Evolutionary conservation across 2,797 vertebrate species (phyloP).

Genomic region (Sphenodon punctatus): DNA sequence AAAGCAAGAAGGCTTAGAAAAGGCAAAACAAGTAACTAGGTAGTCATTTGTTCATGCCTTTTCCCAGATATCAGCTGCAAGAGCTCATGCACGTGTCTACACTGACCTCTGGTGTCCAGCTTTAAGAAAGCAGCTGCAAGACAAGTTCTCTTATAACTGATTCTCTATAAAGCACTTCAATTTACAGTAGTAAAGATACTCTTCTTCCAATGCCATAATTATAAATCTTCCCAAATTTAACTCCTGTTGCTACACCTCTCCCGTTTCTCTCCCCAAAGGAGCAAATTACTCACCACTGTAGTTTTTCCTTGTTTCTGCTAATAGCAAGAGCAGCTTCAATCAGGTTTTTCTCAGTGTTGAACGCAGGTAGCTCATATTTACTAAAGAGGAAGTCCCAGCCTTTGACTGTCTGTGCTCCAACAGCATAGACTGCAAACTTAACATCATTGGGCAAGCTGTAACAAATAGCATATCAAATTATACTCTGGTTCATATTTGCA

Average conservation of each 20-base stretch:
- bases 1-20: background rate
- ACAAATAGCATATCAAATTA: background rate
- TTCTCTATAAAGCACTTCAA: background rate
- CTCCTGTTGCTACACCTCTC: fast-evolving
- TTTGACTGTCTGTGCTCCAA: slow-evolving; percentile 82
- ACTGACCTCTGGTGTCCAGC: background rate
- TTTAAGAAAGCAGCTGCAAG: background rate
- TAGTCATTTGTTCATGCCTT: background rate
- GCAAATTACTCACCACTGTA: slow-evolving; percentile 80
- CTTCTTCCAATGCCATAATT: no score
- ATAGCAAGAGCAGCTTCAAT: slow-evolving; percentile 81
- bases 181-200: no score
- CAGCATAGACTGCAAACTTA: slow-evolving; percentile 83
- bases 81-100: background rate
- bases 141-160: background rate
- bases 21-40: background rate
- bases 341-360: slow-evolving; percentile 76
- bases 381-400: slow-evolving; percentile 91
- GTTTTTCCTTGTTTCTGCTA: slow-evolving; percentile 80
- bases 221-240: no score
- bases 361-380: slow-evolving; percentile 80
- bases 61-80: background rate
- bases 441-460: slow-evolving; percentile 85
- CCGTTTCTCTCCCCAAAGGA: background rate
- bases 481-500: fast-evolving